A percentile compares a stretch with the other conserved stretches of the same genome.
phyloP scores from a whole-genome alignment of 2,888 invertebrate species.

The Psylliodes chrysocephalus region DNA sequence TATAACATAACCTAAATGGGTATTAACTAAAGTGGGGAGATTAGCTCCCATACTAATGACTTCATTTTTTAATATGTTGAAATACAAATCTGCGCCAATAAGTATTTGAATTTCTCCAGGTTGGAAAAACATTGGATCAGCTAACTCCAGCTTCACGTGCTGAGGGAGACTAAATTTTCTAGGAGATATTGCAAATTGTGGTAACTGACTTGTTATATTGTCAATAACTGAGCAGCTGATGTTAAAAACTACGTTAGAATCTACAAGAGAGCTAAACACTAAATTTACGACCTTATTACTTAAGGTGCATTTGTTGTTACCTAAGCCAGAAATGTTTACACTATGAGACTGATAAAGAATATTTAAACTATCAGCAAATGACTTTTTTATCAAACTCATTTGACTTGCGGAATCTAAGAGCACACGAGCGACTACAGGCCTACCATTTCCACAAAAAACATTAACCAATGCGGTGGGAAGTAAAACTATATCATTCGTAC shows the following conservation, averaged over 20 bases:
- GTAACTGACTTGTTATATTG: not conserved
- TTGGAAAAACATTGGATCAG: not conserved
- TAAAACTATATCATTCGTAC: constrained; percentile 5
- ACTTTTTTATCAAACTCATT: constrained; percentile 5
- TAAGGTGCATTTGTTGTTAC: not conserved
- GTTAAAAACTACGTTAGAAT: not conserved
- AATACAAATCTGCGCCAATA: not conserved
- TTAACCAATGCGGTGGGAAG: not conserved
- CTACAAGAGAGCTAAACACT: not conserved
- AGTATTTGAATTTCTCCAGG: not conserved
- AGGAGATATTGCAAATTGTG: constrained; percentile 1
- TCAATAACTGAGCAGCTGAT: constrained; percentile 1
- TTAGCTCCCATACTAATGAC: not conserved
- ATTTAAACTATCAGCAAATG: not conserved
- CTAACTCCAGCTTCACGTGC: constrained; percentile 2
- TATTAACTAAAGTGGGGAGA: not conserved
- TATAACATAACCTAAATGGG: not conserved
- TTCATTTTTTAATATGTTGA: not conserved
- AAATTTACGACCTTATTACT: not conserved
- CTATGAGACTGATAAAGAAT: not conserved
- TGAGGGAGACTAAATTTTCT: not conserved
- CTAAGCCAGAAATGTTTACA: not conserved
- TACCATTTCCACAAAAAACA: not conserved
- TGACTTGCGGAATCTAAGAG: not conserved
- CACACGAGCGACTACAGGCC: not conserved